These are phyloP conservation scores for Plutomurus gul DNA, from an alignment of 1,140 invertebrate species.

Conservation along the genomic window DNA sequence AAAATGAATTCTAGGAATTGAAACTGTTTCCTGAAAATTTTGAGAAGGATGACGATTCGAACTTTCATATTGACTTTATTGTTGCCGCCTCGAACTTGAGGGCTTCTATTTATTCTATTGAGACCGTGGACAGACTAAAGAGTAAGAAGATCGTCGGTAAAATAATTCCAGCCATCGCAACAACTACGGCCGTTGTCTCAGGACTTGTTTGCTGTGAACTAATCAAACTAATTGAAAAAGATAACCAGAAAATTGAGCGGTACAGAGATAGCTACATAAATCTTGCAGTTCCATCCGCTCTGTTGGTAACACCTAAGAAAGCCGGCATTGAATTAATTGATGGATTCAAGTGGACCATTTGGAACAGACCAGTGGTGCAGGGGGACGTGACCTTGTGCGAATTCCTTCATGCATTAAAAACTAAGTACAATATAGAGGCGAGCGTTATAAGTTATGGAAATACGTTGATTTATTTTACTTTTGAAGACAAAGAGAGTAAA, in stretches of 20 bases:
- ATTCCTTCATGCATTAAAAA: not conserved
- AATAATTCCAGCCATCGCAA: slow-evolving; percentile 77
- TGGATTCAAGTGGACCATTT: not conserved
- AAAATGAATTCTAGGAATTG: not conserved
- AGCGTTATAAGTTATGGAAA: not conserved
- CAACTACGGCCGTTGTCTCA: not conserved
- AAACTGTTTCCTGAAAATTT: not conserved
- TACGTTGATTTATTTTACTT: too few species aligned
- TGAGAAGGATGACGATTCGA: slow-evolving; percentile 58
- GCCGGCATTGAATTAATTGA: not conserved
- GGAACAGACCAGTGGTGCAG: not conserved
- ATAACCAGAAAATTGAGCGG: not conserved
- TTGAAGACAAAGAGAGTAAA: too few species aligned
- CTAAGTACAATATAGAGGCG: not conserved
- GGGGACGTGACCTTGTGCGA: not conserved
- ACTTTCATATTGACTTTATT: slow-evolving; percentile 99
- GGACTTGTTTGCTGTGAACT: not conserved
- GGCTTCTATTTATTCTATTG: slow-evolving; percentile 94
- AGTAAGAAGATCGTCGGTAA: slow-evolving; percentile 97
- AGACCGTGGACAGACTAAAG: slow-evolving; percentile 90
- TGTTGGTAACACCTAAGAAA: not conserved
- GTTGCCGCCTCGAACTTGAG: slow-evolving; percentile 94
- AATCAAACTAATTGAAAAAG: not conserved
- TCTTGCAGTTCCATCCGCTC: not conserved
- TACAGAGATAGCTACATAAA: not conserved